Evolutionary conservation across 1,140 invertebrate species (phyloP).

Genomic region (Tetramorium parvispinum): DNA sequence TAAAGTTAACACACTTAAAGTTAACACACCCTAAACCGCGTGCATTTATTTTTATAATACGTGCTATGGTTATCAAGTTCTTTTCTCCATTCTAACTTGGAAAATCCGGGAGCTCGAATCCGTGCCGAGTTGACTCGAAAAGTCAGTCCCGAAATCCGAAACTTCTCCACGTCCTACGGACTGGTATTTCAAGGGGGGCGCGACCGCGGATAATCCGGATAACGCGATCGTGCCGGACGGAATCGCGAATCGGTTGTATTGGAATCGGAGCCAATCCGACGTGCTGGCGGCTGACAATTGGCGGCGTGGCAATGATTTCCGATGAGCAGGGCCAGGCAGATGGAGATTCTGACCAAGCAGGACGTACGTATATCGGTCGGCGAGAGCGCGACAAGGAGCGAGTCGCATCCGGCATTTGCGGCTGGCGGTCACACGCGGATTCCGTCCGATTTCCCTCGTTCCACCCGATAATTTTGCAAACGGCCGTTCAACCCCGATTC

Average conservation of each 20-base stretch:
- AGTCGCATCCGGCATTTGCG: slow-evolving; percentile 70
- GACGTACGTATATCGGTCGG: slow-evolving; percentile 12
- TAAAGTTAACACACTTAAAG: not conserved
- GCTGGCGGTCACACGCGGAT: slow-evolving; percentile 73
- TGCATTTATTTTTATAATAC: slow-evolving; percentile 1
- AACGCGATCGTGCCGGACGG: slow-evolving; percentile 67
- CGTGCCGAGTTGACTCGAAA: slow-evolving; percentile 5
- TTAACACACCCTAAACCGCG: not conserved
- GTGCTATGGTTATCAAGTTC: not conserved
- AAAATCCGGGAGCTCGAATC: slow-evolving; percentile 36
- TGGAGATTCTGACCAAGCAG: slow-evolving; percentile 35
- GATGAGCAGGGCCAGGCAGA: slow-evolving; percentile 65
- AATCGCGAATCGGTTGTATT: slow-evolving; percentile 74
- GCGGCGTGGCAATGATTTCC: slow-evolving; percentile 75
- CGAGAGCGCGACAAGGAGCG: not conserved
- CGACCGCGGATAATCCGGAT: slow-evolving; percentile 74
- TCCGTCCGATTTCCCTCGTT: slow-evolving; percentile 71
- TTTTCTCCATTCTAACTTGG: slow-evolving; percentile 3
- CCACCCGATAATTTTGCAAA: slow-evolving; percentile 75
- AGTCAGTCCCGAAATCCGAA: slow-evolving; percentile 50
- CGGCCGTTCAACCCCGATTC: slow-evolving; percentile 69
- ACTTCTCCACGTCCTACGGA: slow-evolving; percentile 45
- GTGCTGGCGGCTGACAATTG: slow-evolving; percentile 72
- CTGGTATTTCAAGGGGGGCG: slow-evolving; percentile 64
- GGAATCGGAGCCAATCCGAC: slow-evolving; percentile 70